phyloP scores from a whole-genome alignment of 2,888 invertebrate species.

The Ichneumon xanthorius region DNA sequence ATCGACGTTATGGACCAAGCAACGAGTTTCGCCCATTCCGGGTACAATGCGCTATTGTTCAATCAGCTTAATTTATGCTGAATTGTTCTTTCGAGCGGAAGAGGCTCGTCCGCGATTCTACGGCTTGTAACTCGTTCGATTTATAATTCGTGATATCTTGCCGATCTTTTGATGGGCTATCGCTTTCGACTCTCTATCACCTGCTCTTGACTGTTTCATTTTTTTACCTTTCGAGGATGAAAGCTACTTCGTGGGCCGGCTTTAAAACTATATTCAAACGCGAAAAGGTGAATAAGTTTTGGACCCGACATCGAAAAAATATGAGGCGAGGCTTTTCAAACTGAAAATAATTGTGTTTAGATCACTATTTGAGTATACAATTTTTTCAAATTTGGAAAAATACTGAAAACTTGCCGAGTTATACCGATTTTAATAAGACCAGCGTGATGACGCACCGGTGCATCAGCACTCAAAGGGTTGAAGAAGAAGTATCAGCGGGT shows the following conservation, averaged over 20 bases:
- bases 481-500: neutral
- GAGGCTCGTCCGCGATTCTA: neutral
- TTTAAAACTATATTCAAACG: too few species aligned
- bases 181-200: conserved; percentile 20
- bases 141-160: conserved; percentile 14
- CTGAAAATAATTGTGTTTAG: too few species aligned
- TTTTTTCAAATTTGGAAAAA: too few species aligned
- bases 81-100: conserved; percentile 71
- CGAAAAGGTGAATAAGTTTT: too few species aligned
- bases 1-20: conserved; percentile 26
- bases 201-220: neutral
- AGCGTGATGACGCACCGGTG: neutral
- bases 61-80: conserved; percentile 77
- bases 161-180: conserved; percentile 11
- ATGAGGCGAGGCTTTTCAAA: neutral
- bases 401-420: neutral
- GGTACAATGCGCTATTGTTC: conserved; percentile 61
- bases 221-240: neutral
- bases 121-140: neutral
- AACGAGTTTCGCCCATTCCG: conserved; percentile 46
- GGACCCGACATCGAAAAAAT: too few species aligned
- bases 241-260: neutral
- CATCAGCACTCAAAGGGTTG: neutral
- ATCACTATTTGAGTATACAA: too few species aligned
- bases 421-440: neutral